Evolutionary conservation across 2,888 invertebrate species (phyloP).

Genomic region (Trichacis sp.): DNA sequence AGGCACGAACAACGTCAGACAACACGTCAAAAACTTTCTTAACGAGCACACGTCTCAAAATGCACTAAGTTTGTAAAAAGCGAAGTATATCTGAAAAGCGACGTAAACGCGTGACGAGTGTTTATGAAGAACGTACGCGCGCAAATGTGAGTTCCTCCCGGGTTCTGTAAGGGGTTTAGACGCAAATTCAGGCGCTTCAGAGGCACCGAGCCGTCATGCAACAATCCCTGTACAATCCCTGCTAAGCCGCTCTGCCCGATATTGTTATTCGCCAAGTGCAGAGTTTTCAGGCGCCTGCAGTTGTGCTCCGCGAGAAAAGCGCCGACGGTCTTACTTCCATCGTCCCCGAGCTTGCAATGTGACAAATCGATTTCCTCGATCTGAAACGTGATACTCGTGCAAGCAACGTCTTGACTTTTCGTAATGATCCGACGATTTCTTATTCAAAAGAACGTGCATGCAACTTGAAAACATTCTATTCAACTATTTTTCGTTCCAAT

Average conservation of each 20-base stretch:
- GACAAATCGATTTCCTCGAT: constrained; percentile 76
- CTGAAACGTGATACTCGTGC: constrained; percentile 42
- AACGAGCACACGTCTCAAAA: too few species aligned
- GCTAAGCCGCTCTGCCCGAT: constrained; percentile 72
- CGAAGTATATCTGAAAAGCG: background rate
- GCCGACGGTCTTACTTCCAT: constrained; percentile 75
- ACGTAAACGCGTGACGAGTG: background rate
- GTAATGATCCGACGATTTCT: too few species aligned
- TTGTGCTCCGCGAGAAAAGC: constrained; percentile 52
- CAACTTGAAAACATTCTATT: too few species aligned
- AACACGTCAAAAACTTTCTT: too few species aligned
- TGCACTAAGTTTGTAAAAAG: too few species aligned
- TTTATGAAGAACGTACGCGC: constrained; percentile 50
- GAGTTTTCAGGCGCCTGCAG: constrained; percentile 60
- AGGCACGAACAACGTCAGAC: too few species aligned
- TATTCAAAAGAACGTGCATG: too few species aligned
- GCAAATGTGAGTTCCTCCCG: constrained; percentile 68
- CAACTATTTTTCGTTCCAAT: too few species aligned
- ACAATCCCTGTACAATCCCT: constrained; percentile 72
- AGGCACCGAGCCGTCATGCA: constrained; percentile 69
- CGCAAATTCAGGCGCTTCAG: constrained; percentile 71
- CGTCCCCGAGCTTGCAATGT: constrained; percentile 75
- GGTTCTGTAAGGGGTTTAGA: constrained; percentile 74
- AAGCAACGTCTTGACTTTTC: too few species aligned
- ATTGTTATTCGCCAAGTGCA: constrained; percentile 73